Percentiles rank a stretch among this genome's conserved stretches.
phyloP scores from a whole-genome alignment of 2,888 invertebrate species.

The Marronus borbonicus region DNA sequence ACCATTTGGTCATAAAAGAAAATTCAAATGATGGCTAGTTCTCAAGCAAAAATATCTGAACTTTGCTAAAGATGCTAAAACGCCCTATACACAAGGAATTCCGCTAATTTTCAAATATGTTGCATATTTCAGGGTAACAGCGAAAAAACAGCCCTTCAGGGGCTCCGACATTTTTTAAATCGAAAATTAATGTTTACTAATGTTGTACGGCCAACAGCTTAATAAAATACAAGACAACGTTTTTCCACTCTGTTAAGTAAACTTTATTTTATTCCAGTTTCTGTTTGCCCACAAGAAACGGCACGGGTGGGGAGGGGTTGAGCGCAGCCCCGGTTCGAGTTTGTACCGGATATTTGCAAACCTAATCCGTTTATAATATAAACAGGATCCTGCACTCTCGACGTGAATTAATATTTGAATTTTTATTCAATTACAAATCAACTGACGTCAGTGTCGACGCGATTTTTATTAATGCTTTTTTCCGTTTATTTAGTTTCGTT shows the following conservation, averaged over 20 bases:
- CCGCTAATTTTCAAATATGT: too few relatives aligned
- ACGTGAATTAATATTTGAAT: slow-evolving; percentile 64
- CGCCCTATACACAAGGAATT: too few relatives aligned
- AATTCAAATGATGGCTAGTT: too few relatives aligned
- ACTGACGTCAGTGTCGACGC: neutral
- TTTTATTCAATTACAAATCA: slow-evolving; percentile 62
- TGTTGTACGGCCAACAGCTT: slow-evolving; percentile 4
- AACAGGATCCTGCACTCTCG: slow-evolving; percentile 62
- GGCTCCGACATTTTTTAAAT: slow-evolving; percentile 17
- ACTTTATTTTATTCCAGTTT: slow-evolving; percentile 58
- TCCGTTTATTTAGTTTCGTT: neutral
- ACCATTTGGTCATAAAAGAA: too few relatives aligned
- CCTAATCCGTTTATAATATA: slow-evolving; percentile 64
- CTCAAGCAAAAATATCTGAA: too few relatives aligned
- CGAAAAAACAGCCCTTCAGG: too few relatives aligned
- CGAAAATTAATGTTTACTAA: slow-evolving; percentile 47
- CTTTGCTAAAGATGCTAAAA: neutral
- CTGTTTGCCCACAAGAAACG: slow-evolving; percentile 55
- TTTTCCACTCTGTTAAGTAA: slow-evolving; percentile 56
- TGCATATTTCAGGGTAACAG: too few relatives aligned
- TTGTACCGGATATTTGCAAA: slow-evolving; percentile 62
- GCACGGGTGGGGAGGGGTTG: neutral
- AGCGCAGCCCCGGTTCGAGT: slow-evolving; percentile 16
- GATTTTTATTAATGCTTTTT: slow-evolving; percentile 17
- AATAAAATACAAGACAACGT: slow-evolving; percentile 50